These are phyloP conservation scores for Luperina testacea DNA, from an alignment of 2,888 invertebrate species.

Conservation along the genomic window DNA sequence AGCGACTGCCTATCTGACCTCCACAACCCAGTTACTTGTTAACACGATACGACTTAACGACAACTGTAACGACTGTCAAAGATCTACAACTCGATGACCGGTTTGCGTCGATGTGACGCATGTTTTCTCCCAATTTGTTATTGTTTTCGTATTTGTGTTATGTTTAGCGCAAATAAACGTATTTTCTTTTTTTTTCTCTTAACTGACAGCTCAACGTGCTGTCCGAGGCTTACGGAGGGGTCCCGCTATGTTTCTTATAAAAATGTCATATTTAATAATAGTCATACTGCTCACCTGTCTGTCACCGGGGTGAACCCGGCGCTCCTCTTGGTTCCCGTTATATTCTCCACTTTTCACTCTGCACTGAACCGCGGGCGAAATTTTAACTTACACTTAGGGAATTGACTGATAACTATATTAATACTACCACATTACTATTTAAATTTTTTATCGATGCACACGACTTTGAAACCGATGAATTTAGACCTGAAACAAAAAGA, in stretches of 20 bases:
- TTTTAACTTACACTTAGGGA: slow-evolving; percentile 54
- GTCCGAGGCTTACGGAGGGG: not conserved
- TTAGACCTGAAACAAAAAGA: slow-evolving; percentile 84
- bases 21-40: not conserved
- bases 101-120: not conserved
- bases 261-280: not conserved
- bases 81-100: not conserved
- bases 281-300: slow-evolving; percentile 78
- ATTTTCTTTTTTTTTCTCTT: no score
- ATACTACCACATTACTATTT: slow-evolving; percentile 43
- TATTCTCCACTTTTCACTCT: slow-evolving; percentile 85
- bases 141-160: not conserved
- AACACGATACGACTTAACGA: not conserved
- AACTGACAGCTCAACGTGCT: not conserved
- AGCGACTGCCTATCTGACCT: not conserved
- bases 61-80: not conserved
- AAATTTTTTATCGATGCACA: slow-evolving; percentile 62
- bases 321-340: slow-evolving; percentile 77
- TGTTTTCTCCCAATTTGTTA: not conserved
- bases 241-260: no score
- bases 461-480: slow-evolving; percentile 64
- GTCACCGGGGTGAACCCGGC: slow-evolving; percentile 85
- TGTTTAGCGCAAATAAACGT: not conserved
- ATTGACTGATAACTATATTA: slow-evolving; percentile 49
- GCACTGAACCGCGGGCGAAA: slow-evolving; percentile 68